Evolutionary conservation across 92 coral and sea anemone species (phyloP).

Genomic region (Blastomussa wellsi): DNA sequence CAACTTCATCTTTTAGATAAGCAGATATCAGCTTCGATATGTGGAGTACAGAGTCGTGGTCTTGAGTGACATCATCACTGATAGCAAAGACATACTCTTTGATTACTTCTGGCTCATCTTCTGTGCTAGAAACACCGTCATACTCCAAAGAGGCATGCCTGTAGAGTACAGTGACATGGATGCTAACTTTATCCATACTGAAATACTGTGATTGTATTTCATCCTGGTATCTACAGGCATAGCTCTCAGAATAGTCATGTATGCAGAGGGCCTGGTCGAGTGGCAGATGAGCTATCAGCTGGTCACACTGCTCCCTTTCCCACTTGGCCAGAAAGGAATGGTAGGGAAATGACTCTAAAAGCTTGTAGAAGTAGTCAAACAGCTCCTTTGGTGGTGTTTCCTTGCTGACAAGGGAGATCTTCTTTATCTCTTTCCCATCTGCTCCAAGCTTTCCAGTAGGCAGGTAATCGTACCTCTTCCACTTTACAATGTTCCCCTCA

Average conservation of each 20-base stretch:
- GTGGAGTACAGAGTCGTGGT: constrained; percentile 53
- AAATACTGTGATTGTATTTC: constrained; percentile 27
- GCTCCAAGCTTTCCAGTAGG: constrained; percentile 14
- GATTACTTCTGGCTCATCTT: constrained; percentile 41
- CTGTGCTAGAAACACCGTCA: constrained; percentile 56
- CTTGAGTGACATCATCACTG: constrained; percentile 55
- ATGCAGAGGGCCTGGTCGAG: background rate
- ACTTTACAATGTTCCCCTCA: no score
- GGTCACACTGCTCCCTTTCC: constrained; percentile 27
- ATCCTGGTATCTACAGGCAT: constrained; percentile 16
- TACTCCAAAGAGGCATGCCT: constrained; percentile 56
- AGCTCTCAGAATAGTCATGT: constrained; percentile 36
- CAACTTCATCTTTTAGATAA: constrained; percentile 37
- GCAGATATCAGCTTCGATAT: constrained; percentile 27
- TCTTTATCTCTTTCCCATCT: constrained; percentile 40
- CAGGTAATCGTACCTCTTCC: constrained; percentile 26
- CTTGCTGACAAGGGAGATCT: constrained; percentile 25
- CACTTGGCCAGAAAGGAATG: constrained; percentile 42
- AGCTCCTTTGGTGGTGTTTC: constrained; percentile 25
- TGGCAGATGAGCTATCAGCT: constrained; percentile 28
- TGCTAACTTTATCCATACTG: constrained; percentile 24
- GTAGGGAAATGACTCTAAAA: constrained; percentile 2
- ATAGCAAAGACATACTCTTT: constrained; percentile 60
- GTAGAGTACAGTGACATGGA: constrained; percentile 58
- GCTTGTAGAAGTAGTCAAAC: constrained; percentile 18